Evolutionary conservation across 2,113 vertebrate species (phyloP).

Genomic region (Dunckerocampus dactyliophorus): DNA sequence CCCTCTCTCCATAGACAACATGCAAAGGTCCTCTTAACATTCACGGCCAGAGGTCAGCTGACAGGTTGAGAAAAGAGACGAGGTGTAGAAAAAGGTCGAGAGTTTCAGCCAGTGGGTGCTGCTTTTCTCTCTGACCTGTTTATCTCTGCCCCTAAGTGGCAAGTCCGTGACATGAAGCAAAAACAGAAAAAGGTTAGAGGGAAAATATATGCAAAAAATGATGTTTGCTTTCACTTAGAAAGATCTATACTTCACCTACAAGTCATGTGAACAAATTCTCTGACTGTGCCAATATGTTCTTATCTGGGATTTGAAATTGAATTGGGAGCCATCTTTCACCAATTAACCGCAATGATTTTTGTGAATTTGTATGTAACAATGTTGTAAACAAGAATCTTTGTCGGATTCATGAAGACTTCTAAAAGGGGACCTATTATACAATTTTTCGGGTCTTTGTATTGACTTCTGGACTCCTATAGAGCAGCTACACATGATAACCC

Average conservation of each 20-base stretch:
- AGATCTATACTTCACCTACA: not conserved
- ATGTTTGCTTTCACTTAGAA: not conserved
- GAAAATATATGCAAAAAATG: slow-evolving; percentile 21
- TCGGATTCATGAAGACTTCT: too few relatives aligned
- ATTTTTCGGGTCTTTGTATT: too few relatives aligned
- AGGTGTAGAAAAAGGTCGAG: slow-evolving; percentile 50
- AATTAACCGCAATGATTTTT: too few relatives aligned
- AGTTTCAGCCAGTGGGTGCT: slow-evolving; percentile 41
- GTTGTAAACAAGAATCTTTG: too few relatives aligned
- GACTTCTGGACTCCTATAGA: too few relatives aligned
- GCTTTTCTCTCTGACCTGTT: slow-evolving; percentile 29
- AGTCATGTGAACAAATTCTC: not conserved
- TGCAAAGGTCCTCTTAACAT: slow-evolving; percentile 38
- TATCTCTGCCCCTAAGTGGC: slow-evolving; percentile 34
- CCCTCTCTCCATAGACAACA: slow-evolving; percentile 17
- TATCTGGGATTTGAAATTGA: too few relatives aligned
- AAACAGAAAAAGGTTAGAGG: slow-evolving; percentile 5
- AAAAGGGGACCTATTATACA: too few relatives aligned
- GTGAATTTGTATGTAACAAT: too few relatives aligned
- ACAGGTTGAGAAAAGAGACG: slow-evolving; percentile 28
- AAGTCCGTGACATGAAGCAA: slow-evolving; percentile 28
- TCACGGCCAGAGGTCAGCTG: slow-evolving; percentile 35
- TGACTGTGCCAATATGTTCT: not conserved
- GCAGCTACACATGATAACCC: too few relatives aligned
- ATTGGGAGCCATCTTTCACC: too few relatives aligned